Conservation (phyloP, 2,888 invertebrate species). For the Antheraea assamensis region DNA sequence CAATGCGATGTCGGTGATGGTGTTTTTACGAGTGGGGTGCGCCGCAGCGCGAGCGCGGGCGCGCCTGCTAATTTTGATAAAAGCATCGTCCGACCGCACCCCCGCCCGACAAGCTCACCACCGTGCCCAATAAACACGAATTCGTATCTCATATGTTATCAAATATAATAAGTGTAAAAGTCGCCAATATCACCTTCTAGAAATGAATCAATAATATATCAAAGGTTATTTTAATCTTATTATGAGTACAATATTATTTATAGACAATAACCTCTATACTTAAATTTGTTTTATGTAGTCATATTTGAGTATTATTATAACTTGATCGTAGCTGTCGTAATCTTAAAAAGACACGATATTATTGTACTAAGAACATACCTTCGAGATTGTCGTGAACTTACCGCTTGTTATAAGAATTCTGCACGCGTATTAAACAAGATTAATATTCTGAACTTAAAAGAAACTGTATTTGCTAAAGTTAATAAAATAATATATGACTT, state of each 20-base stretch:
- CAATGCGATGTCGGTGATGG: slow-evolving; percentile 69
- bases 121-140: slow-evolving; percentile 59
- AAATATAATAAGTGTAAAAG: slow-evolving; percentile 10
- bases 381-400: too few relatives aligned
- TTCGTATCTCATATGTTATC: slow-evolving; percentile 34
- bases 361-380: too few relatives aligned
- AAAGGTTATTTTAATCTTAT: not conserved
- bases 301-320: too few relatives aligned
- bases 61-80: slow-evolving; percentile 80
- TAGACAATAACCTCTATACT: not conserved
- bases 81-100: slow-evolving; percentile 75
- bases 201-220: not conserved
- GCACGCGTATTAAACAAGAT: too few relatives aligned
- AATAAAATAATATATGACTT: too few relatives aligned
- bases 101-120: slow-evolving; percentile 49
- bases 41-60: slow-evolving; percentile 56
- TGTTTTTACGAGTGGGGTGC: slow-evolving; percentile 79
- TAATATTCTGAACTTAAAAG: too few relatives aligned
- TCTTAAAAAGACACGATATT: too few relatives aligned
- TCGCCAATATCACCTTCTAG: not conserved
- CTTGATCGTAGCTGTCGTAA: too few relatives aligned
- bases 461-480: too few relatives aligned
- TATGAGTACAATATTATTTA: not conserved
- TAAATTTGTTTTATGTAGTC: too few relatives aligned
- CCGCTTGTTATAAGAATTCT: too few relatives aligned